Evolutionary conservation across 2,113 vertebrate genomes (phyloP).

Genomic region (Enhydra lutris): DNA sequence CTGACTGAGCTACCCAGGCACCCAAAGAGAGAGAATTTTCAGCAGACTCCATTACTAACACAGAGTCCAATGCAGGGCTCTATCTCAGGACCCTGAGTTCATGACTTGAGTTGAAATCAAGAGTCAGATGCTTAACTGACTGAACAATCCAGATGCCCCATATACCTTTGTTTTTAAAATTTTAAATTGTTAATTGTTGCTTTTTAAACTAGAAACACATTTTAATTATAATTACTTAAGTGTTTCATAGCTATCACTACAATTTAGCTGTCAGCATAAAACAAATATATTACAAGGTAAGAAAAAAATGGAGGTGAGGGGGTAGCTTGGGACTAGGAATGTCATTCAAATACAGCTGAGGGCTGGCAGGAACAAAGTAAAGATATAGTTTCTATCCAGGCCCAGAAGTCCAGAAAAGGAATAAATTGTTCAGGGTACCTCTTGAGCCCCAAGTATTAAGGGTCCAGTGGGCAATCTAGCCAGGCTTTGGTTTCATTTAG

Average conservation of each 20-base stretch:
- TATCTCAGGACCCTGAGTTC: neutral
- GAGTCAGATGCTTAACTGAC: neutral
- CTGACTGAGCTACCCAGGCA: neutral
- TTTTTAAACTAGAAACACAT: neutral
- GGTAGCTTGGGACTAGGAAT: neutral
- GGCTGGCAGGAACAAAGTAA: neutral
- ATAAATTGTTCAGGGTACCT: neutral
- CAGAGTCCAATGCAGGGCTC: neutral
- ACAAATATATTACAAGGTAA: neutral
- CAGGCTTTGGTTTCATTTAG: neutral
- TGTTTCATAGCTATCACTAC: neutral
- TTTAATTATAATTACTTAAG: neutral
- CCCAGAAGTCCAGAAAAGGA: neutral
- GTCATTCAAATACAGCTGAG: neutral
- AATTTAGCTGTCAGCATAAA: neutral
- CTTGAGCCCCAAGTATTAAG: neutral
- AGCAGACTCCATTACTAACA: neutral
- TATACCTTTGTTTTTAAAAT: neutral
- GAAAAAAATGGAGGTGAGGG: neutral
- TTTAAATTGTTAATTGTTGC: neutral
- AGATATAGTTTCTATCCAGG: neutral
- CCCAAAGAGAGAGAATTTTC: neutral
- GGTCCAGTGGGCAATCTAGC: neutral
- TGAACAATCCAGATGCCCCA: neutral
- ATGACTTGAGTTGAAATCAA: neutral